Evolutionary conservation across 1,140 invertebrate genomes (phyloP).

Genomic region (Philopotamus ludificatus): DNA sequence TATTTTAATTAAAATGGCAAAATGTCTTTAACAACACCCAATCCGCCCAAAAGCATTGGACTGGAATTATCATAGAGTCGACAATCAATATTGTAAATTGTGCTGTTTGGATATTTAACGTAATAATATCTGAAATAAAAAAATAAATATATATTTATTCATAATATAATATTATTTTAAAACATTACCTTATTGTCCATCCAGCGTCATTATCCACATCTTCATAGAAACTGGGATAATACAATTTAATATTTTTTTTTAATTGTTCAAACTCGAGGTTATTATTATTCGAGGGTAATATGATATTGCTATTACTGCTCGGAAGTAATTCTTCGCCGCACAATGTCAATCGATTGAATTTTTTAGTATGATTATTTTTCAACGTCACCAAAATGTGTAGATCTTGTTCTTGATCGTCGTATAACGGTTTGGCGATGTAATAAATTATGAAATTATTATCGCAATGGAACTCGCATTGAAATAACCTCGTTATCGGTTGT

Average conservation of each 20-base stretch:
- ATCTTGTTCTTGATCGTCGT: conserved; percentile 23
- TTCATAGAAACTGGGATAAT: conserved; percentile 49
- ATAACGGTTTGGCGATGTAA: conserved; percentile 21
- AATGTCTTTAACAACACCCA: conserved; percentile 42
- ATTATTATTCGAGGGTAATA: conserved; percentile 11
- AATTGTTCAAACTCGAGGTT: conserved; percentile 41
- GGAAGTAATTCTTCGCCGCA: not conserved
- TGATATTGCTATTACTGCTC: not conserved
- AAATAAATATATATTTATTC: conserved; percentile 15
- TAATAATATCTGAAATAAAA: conserved; percentile 47
- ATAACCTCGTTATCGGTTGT: conserved; percentile 18
- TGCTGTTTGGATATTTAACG: conserved; percentile 36
- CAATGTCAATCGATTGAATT: conserved; percentile 18
- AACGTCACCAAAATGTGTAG: conserved; percentile 27
- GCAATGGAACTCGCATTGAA: conserved; percentile 33
- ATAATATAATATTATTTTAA: not conserved
- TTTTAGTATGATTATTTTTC: conserved; percentile 22
- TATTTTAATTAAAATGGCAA: not conserved
- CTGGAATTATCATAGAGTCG: conserved; percentile 45
- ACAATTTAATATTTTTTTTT: conserved; percentile 46
- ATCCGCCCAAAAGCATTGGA: conserved; percentile 47
- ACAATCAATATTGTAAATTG: conserved; percentile 42
- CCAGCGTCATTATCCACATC: conserved; percentile 46
- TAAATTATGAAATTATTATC: conserved; percentile 35
- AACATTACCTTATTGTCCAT: conserved; percentile 49